Conservation (phyloP, 2,113 vertebrate species). For the Toxotes jaculatrix region DNA sequence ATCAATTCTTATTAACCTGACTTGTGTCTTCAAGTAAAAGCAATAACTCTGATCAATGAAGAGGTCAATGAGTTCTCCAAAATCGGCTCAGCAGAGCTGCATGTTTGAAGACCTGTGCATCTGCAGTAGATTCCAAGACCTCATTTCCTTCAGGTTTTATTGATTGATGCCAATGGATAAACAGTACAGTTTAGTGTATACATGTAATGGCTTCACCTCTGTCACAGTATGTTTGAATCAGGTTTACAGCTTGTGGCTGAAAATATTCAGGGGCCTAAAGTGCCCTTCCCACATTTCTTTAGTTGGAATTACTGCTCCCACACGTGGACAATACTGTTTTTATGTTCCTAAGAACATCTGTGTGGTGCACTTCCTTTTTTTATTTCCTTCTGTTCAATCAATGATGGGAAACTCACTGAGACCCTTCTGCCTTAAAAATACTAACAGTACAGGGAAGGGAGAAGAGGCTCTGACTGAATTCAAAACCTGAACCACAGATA, state of each 20-base stretch:
- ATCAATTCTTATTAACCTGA: conserved; percentile 42
- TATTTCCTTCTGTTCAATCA: background rate
- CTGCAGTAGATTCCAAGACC: background rate
- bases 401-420: conserved; percentile 9
- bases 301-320: conserved; percentile 21
- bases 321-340: background rate
- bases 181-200: background rate
- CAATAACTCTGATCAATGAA: conserved; percentile 29
- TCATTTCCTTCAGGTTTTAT: background rate
- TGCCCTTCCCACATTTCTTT: background rate
- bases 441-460: background rate
- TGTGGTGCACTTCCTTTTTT: conserved; percentile 1
- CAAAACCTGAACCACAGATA: background rate
- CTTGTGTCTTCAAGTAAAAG: conserved; percentile 1
- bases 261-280: background rate
- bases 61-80: conserved; percentile 3
- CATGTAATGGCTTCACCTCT: background rate
- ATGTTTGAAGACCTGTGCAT: too few relatives aligned
- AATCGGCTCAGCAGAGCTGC: background rate
- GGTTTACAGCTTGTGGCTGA: background rate
- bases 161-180: conserved; percentile 7
- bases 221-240: background rate
- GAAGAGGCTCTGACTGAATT: background rate
- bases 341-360: conserved; percentile 31
- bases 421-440: background rate